phyloP scores from a whole-genome alignment of 2,113 vertebrate genomes.

The Mesitornis unicolor region DNA sequence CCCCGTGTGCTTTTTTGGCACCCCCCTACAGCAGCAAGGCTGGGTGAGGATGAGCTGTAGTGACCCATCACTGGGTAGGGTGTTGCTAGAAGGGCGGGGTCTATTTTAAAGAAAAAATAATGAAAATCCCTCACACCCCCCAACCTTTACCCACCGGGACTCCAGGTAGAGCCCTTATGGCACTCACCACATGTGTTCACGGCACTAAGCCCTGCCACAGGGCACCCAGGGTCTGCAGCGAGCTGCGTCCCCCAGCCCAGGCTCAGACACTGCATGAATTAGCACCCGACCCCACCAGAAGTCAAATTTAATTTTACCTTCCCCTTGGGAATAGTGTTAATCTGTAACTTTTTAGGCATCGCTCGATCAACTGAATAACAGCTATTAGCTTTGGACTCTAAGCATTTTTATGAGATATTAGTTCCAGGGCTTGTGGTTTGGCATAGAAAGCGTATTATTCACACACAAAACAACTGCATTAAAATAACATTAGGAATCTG shows the following conservation, averaged over 20 bases:
- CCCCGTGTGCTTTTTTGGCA: accelerated
- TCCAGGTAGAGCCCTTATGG: accelerated
- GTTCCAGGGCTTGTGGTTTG: conserved; percentile 81
- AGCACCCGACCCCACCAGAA: not conserved
- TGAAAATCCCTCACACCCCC: not conserved
- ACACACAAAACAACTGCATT: conserved; percentile 78
- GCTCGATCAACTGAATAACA: conserved; percentile 63
- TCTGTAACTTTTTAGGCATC: conserved; percentile 55
- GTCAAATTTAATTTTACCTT: not conserved
- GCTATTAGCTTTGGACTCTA: conserved; percentile 73
- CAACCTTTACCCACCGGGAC: accelerated
- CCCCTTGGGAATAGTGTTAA: not conserved
- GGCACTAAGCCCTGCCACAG: accelerated
- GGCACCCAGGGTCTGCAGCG: not conserved
- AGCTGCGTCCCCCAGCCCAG: not conserved
- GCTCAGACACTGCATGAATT: no score
- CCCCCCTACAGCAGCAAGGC: not conserved
- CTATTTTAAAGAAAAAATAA: not conserved
- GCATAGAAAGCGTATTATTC: conserved; percentile 74
- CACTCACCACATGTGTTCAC: accelerated
- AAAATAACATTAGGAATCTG: conserved; percentile 78
- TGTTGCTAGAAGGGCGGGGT: not conserved
- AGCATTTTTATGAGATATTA: conserved; percentile 79
- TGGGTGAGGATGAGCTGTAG: not conserved
- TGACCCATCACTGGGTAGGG: not conserved